Conservation (phyloP, 2,797 vertebrate genomes). For the Onychomys leucogaster region DNA sequence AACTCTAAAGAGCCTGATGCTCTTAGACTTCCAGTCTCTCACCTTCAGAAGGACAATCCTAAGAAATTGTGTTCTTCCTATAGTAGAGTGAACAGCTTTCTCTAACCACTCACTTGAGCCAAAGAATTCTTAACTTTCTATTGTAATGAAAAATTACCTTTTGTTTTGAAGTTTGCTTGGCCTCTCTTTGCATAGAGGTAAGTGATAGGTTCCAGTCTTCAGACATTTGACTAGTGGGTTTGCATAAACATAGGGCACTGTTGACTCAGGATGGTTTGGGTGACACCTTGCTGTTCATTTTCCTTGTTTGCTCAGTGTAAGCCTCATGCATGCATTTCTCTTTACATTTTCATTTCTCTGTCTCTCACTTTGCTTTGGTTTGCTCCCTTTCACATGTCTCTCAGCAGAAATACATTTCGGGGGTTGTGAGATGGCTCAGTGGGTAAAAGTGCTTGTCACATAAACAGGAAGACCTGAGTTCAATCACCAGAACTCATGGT, state of each 20-base stretch:
- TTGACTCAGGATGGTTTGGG: conserved; percentile 45
- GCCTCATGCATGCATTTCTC: conserved; percentile 47
- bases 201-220: conserved; percentile 79
- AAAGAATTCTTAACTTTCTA: conserved; percentile 51
- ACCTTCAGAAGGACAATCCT: background rate
- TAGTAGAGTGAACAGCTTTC: conserved; percentile 8
- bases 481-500: background rate
- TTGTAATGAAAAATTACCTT: conserved; percentile 81
- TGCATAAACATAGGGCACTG: conserved; percentile 73
- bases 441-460: background rate
- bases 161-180: conserved; percentile 83
- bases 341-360: conserved; percentile 4
- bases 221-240: conserved; percentile 80
- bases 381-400: conserved; percentile 50
- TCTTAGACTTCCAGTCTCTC: background rate
- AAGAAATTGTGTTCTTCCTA: conserved; percentile 31
- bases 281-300: conserved; percentile 57
- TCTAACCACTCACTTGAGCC: conserved; percentile 26
- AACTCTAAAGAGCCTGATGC: background rate
- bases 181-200: conserved; percentile 78
- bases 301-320: conserved; percentile 60
- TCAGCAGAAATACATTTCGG: conserved; percentile 23
- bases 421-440: background rate
- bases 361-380: conserved; percentile 60
- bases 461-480: too few relatives aligned